Conservation (phyloP, 92 coral and sea anemone genomes). For the Epizoanthus scotinus region DNA sequence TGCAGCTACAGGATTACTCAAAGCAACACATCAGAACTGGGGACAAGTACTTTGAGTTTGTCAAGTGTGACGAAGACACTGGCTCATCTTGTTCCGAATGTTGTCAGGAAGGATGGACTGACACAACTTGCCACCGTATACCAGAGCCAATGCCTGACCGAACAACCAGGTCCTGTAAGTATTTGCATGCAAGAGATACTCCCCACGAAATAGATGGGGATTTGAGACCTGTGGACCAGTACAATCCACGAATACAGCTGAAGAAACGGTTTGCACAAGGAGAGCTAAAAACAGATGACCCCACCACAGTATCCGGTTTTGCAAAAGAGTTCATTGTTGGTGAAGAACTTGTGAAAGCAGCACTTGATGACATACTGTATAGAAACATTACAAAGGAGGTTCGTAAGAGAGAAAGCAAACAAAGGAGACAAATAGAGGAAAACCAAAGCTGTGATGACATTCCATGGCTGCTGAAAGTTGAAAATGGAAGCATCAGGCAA, state of each 20-base stretch:
- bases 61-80: constrained; percentile 3
- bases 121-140: background rate
- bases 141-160: constrained; percentile 35
- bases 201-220: constrained; percentile 31
- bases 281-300: constrained; percentile 5
- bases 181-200: constrained; percentile 21
- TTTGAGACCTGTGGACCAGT: constrained; percentile 38
- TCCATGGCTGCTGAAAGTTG: constrained; percentile 37
- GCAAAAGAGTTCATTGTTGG: constrained; percentile 17
- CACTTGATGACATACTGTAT: constrained; percentile 38
- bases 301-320: constrained; percentile 21
- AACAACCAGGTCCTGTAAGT: background rate
- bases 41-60: constrained; percentile 39
- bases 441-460: constrained; percentile 39
- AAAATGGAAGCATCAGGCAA: constrained; percentile 32
- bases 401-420: constrained; percentile 26
- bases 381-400: background rate
- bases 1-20: constrained; percentile 2
- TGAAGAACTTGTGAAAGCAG: constrained; percentile 31
- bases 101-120: constrained; percentile 16
- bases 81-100: background rate
- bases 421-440: constrained; percentile 25
- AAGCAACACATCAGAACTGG: constrained; percentile 18
- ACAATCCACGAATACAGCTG: constrained; percentile 33
- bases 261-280: constrained; percentile 10